Evolutionary conservation across 2,888 invertebrate species (phyloP).

Genomic region (Pachymerium ferrugineum): DNA sequence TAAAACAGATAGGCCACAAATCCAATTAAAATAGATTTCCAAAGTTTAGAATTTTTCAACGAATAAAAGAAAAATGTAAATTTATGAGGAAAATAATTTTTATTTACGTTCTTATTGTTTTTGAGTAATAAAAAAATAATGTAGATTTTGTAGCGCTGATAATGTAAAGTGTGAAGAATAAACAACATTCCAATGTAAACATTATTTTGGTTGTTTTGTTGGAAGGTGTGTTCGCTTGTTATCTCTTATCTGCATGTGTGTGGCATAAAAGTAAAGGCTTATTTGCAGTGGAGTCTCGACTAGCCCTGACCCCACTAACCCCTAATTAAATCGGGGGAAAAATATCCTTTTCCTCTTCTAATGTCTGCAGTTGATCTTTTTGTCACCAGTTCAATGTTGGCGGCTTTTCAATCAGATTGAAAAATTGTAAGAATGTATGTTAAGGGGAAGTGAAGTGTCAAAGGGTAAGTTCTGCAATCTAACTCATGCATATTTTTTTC

Average conservation of each 20-base stretch:
- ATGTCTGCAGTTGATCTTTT: not conserved
- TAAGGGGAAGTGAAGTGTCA: no score
- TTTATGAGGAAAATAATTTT: not conserved
- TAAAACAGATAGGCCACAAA: no score
- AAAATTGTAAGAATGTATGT: no score
- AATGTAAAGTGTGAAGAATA: not conserved
- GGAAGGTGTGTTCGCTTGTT: not conserved
- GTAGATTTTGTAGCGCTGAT: not conserved
- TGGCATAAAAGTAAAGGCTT: not conserved
- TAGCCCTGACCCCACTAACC: not conserved
- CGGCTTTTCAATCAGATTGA: not conserved
- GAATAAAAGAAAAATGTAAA: no score
- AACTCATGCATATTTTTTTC: no score
- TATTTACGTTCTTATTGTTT: not conserved
- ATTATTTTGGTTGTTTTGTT: not conserved
- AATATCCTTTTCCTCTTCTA: not conserved
- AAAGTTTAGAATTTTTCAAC: no score
- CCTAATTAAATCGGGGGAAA: not conserved
- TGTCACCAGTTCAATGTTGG: not conserved
- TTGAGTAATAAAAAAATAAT: not conserved
- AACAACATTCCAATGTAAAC: slow-evolving; percentile 9
- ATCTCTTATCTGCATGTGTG: not conserved
- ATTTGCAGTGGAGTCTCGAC: not conserved
- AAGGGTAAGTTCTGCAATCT: no score
- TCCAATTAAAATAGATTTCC: no score